phyloP scores from a whole-genome alignment of 2,888 invertebrate genomes.

The Rhabditoides inermis region DNA sequence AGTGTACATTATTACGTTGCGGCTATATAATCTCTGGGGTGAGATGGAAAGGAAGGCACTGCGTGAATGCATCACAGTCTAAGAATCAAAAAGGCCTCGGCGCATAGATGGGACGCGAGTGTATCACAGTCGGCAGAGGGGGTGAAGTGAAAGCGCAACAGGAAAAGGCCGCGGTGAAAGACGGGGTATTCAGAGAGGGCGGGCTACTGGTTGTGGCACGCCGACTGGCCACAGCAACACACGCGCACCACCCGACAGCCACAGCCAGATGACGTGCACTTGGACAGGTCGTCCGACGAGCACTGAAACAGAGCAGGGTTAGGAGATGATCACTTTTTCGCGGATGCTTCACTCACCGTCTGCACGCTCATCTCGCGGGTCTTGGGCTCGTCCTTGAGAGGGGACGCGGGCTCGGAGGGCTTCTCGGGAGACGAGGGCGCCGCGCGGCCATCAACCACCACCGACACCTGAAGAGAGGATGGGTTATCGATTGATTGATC shows the following conservation, averaged over 20 bases:
- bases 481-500: too few species aligned
- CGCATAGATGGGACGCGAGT: not conserved
- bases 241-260: slow-evolving; percentile 40
- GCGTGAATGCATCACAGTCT: not conserved
- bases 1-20: too few species aligned
- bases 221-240: slow-evolving; percentile 41
- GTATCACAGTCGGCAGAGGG: not conserved
- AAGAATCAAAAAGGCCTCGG: not conserved
- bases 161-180: not conserved
- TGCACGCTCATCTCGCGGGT: not conserved
- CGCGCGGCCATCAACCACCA: too few species aligned
- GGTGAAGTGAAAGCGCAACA: not conserved
- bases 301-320: not conserved
- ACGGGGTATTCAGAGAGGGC: slow-evolving; percentile 8
- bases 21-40: too few species aligned
- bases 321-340: too few species aligned
- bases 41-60: too few species aligned
- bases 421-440: not conserved
- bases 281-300: slow-evolving; percentile 27
- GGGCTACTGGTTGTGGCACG: slow-evolving; percentile 19
- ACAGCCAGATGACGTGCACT: slow-evolving; percentile 27
- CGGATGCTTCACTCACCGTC: too few species aligned
- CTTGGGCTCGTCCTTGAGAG: too few species aligned
- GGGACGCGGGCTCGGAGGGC: not conserved
- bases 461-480: too few species aligned